Base-by-base conservation (phyloP, 2,113 vertebrate species). In the Ranitomeya imitator region DNA sequence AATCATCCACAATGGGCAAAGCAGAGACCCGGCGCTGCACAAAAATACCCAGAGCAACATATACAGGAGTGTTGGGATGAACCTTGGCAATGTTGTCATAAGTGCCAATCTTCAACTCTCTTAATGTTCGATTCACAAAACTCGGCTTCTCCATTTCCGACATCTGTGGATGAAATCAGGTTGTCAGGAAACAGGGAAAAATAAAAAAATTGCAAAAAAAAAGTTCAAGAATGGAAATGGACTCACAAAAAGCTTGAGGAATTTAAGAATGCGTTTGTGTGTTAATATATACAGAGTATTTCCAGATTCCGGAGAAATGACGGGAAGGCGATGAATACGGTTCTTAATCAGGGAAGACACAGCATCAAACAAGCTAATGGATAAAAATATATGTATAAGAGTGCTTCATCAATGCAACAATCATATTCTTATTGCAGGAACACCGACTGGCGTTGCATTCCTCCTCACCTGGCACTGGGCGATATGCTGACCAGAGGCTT, bases 181-280 rank as follows among this genome's bases (percentile, higher is more conserved):
- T 31, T 4, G 45, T 23, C 2, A 78, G 31, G 14, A 59, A 31
- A 6, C 59, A 59, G 13, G 71, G 45, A 3, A 6, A 37, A 73
- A 12, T 14, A 21, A 45, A 45, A 45, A 45, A 45, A 45, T 45
- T 45, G 1, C 7, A 21, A 16, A 26, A 80, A 15, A 60, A 21
- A 23, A 15, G 21, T 26, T 1, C n/a, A 31, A 3, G 18, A 57
- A 60, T 1, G 4, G 7, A 55, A 23, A 15, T 54, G 78, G 52
- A 96, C 98, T 97, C 91, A 99, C 98, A 93, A 99, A 99, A 85
- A 99, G 96, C 85, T 99, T 99, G 90, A 99, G 96, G 92, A 99
- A 99, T 93, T 99, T 99, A 89, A 99, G 97, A 92, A 99, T 99
- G 91, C 98, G 96, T 91, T 99, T 99, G 93, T 99, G 98, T n/a